Base-by-base conservation (phyloP, 2,113 vertebrate species). In the Beaufortia kweichowensis region DNA sequence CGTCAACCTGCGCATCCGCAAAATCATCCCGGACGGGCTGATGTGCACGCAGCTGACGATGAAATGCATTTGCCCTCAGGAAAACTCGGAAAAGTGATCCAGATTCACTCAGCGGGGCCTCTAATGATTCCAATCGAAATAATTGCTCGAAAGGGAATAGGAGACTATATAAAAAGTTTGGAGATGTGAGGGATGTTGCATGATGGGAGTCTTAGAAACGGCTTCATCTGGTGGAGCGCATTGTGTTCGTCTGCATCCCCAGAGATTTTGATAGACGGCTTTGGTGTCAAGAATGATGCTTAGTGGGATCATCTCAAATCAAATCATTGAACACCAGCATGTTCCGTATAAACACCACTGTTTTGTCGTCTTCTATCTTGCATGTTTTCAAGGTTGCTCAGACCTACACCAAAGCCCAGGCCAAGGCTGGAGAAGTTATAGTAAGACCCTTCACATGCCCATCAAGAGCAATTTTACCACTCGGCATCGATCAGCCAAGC, bases 401-500 rank as follows among this genome's bases (percentile, higher is more conserved):
- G 1, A 75, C 12, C 48, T 33, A 17, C 67, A 33, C 33, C 84
- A 76, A 84, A 83, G 39, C 29, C 33, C 43, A 80, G 83, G 82
- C 84, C 65, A 85, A 86, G 84, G 88, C 84, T 89, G 21, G 35
- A 43, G 39, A 48, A 21, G 41, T 15, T 87, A 71, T 78, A 79
- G 55, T 78, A 76, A 84, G 68, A 59, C 50, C 83, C 85, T 90
- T 89, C 74, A 79, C 81, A 79, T 77, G 79, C 69, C 70, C 53
- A 83, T 86, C 84, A 82, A 60, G 85, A 85, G 82, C 83, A 82
- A 89, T 89, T 59, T 60, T 75, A 88, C 83, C 74, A 68, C 80
- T 87, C 60, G 19, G 50, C 84, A 90, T 91, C 76, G 86, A 88
- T 90, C 77, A 62, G 72, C 79, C 82, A 79, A 87, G 84, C 43